phyloP scores from a whole-genome alignment of 2,888 invertebrate species.

The Masnerella sp. region DNA sequence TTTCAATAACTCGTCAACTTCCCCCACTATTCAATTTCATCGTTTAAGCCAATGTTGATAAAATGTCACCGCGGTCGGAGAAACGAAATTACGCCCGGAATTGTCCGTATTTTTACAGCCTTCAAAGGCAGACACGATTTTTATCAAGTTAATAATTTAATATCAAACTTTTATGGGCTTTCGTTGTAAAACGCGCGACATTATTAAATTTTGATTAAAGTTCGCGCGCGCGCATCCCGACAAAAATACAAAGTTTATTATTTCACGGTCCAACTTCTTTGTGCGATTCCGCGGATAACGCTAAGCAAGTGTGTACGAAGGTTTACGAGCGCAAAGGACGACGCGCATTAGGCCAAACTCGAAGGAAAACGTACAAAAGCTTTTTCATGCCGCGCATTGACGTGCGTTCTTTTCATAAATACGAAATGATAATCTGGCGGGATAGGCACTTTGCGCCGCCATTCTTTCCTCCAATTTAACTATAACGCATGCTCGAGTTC shows the following conservation, averaged over 20 bases:
- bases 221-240: too few relatives aligned
- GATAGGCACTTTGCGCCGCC: conserved; percentile 43
- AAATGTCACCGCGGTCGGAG: too few relatives aligned
- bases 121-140: too few relatives aligned
- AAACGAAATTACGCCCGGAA: too few relatives aligned
- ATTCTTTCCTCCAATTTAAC: conserved; percentile 38
- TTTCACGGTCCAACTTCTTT: neutral
- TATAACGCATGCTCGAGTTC: conserved; percentile 33
- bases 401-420: conserved; percentile 52
- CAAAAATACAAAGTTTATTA: conserved; percentile 27
- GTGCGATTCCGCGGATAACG: conserved; percentile 14
- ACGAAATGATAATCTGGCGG: conserved; percentile 45
- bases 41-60: too few relatives aligned
- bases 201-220: conserved; percentile 23
- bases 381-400: conserved; percentile 46
- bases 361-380: conserved; percentile 38
- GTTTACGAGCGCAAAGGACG: conserved; percentile 21
- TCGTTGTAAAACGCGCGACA: neutral
- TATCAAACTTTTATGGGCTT: conserved; percentile 9
- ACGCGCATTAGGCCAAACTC: conserved; percentile 32
- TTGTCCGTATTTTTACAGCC: too few relatives aligned
- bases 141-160: neutral
- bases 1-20: too few relatives aligned
- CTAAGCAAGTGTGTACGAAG: conserved; percentile 27
- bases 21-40: too few relatives aligned